Percentiles rank a stretch among this genome's conserved stretches.
Conservation (phyloP, 2,113 vertebrate genomes). For the Pedetes capensis region DNA sequence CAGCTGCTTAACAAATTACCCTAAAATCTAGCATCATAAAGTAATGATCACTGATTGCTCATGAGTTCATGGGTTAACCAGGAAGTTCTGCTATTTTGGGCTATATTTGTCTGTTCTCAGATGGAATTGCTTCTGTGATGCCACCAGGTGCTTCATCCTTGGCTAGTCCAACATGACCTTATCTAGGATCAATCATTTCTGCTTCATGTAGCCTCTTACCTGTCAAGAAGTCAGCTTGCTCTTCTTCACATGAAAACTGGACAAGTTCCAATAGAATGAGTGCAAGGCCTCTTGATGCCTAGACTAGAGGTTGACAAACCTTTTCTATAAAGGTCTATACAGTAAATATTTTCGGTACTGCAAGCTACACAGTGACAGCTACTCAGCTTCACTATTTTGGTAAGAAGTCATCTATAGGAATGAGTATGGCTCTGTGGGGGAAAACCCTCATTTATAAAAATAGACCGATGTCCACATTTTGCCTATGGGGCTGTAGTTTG, state of each 20-base stretch:
- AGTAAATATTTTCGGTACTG: not conserved
- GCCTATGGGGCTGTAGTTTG: not conserved
- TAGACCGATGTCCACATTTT: not conserved
- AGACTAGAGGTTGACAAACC: not conserved
- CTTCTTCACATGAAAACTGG: not conserved
- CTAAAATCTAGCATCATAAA: not conserved
- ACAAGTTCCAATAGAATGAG: not conserved
- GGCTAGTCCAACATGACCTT: not conserved
- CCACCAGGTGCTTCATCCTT: too few relatives aligned
- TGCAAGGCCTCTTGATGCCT: not conserved
- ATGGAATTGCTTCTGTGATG: not conserved
- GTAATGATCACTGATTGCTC: not conserved
- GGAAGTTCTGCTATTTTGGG: not conserved
- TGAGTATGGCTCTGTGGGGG: not conserved
- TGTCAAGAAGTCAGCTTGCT: not conserved
- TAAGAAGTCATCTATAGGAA: not conserved
- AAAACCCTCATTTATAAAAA: conserved; percentile 38
- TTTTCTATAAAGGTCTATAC: not conserved
- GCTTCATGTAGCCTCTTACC: not conserved
- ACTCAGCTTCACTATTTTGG: not conserved
- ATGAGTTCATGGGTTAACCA: not conserved
- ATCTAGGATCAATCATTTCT: not conserved
- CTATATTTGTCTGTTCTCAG: not conserved
- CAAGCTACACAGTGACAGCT: not conserved
- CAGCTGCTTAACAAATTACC: not conserved